Evolutionary conservation across 1,140 invertebrate species (phyloP).

Genomic region (Scylla paramamosain): DNA sequence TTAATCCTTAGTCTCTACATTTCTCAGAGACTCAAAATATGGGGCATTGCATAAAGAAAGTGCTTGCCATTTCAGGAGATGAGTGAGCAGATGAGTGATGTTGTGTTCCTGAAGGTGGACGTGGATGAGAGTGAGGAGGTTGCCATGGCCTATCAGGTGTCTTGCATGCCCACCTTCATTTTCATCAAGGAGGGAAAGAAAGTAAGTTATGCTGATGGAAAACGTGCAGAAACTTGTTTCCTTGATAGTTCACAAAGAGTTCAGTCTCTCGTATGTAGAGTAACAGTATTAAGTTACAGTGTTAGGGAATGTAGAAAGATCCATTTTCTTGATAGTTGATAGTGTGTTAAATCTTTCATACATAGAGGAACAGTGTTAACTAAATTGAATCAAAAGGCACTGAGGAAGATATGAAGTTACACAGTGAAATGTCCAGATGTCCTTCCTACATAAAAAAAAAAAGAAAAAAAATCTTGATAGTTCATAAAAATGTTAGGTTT

Average conservation of each 20-base stretch:
- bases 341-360: too few species aligned
- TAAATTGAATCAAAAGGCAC: too few species aligned
- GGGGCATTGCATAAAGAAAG: too few species aligned
- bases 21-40: too few species aligned
- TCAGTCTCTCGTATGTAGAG: not conserved
- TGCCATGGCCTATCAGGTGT: conserved; percentile 89
- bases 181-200: conserved; percentile 90
- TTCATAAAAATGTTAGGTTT: too few species aligned
- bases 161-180: conserved; percentile 96
- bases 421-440: too few species aligned
- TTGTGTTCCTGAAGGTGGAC: conserved; percentile 86
- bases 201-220: conserved; percentile 79
- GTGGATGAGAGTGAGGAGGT: conserved; percentile 94
- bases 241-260: not conserved
- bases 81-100: conserved; percentile 81
- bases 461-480: too few species aligned
- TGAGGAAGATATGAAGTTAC: too few species aligned
- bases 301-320: too few species aligned
- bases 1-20: too few species aligned
- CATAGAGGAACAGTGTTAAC: too few species aligned
- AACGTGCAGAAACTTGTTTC: not conserved
- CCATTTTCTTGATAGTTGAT: too few species aligned
- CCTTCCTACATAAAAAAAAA: not conserved
- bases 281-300: not conserved
- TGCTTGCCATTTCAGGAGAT: conserved; percentile 84